Evolutionary conservation across 2,113 vertebrate species (phyloP), one percentile per base, ranked within the genome.

Genomic region (Sceloporus undulatus): DNA sequence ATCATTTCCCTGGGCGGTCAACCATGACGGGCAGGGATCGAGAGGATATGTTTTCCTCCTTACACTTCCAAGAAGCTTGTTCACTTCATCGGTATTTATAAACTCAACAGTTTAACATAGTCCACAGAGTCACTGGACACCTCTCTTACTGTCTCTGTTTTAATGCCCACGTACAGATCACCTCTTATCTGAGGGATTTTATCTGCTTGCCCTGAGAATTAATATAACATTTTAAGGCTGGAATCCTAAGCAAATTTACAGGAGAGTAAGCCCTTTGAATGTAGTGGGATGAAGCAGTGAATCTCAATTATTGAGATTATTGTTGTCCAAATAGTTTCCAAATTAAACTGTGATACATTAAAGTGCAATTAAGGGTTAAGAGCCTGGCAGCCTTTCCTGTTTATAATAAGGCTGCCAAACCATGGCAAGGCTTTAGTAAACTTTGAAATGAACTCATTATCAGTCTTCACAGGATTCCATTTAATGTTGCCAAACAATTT

Each of bases 271-370:
- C 66, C 66, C 25, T 27, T 9, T 42, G 11, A 70, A 48, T 16
- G 4, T 14, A n/a, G 25, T 83, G 14, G 81, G 27, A 83, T 68
- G 8, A 14, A 70, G 8, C 68, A 70, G 25, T 52, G 25, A 6
- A 42, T 83, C 16, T 70, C 56, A 62, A 11, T 34, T 34, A 34
- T 34, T n/a, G 34, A 4, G 48, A 48, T 48, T 62, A 38, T 81
- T 62, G n/a, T n/a, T 84, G 59, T 56, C 70, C 82, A 84, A 84
- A 84, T 84, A 54, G 21, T 54, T 84, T 84, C 48, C 48, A 56
- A 6, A 4, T 84, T 73, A 71, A 84, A 27, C 38, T 62, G 38
- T 75, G 77, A 62, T 84, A n/a, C n/a, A 21, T 65, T 62, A 76
- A 86, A 68, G 59, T n/a, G 48, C 29, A 52, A 70, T 79, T 79